Evolutionary conservation across 2,888 invertebrate genomes (phyloP).

Genomic region (Drosophila engyochracea): DNA sequence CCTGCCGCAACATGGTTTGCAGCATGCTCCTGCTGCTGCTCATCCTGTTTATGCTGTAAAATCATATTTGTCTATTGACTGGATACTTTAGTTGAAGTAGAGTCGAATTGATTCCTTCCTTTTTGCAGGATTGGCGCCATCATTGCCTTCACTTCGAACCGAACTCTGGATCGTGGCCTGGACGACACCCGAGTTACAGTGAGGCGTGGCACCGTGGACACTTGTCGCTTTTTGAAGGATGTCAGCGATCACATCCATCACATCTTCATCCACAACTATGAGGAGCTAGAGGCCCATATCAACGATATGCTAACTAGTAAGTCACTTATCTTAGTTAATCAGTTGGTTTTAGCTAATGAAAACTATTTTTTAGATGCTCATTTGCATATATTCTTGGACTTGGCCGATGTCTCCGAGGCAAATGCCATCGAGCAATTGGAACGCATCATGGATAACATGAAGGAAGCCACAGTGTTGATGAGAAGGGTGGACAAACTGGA

Average conservation of each 20-base stretch:
- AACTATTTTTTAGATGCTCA: slow-evolving; percentile 84
- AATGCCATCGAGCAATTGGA: slow-evolving; percentile 91
- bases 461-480: slow-evolving; percentile 84
- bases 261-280: slow-evolving; percentile 90
- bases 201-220: slow-evolving; percentile 88
- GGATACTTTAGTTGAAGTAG: not conserved
- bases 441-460: slow-evolving; percentile 90
- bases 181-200: slow-evolving; percentile 88
- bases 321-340: slow-evolving; percentile 49
- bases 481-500: slow-evolving; percentile 89
- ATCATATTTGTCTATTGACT: not conserved
- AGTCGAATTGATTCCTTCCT: too few species aligned
- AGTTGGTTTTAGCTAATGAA: slow-evolving; percentile 4
- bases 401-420: slow-evolving; percentile 91
- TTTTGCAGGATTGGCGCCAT: slow-evolving; percentile 92
- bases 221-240: slow-evolving; percentile 89
- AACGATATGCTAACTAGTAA: slow-evolving; percentile 89
- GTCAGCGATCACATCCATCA: slow-evolving; percentile 90
- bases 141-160: slow-evolving; percentile 95
- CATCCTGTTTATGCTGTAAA: slow-evolving; percentile 92
- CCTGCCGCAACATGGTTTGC: slow-evolving; percentile 85
- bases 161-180: slow-evolving; percentile 91
- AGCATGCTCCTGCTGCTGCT: slow-evolving; percentile 90
- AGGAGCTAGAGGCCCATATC: slow-evolving; percentile 89
- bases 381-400: slow-evolving; percentile 88